A percentile compares a stretch with the other conserved stretches of the same genome.
phyloP scores from a whole-genome alignment of 53 echinoderm and acorn worm species.

The Hippasteria phrygiana region DNA sequence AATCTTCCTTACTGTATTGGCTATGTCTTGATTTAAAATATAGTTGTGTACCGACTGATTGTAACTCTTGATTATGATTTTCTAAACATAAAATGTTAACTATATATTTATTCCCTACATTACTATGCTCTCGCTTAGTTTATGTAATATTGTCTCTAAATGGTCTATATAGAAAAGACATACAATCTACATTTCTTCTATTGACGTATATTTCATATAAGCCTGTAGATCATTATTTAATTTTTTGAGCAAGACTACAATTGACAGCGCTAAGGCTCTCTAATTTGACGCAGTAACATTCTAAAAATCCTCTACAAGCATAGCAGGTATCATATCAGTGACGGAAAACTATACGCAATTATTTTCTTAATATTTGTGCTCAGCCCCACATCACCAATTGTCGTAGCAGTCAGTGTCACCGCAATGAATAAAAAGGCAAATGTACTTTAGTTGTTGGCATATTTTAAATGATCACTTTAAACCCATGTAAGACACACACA shows the following conservation, averaged over 20 bases:
- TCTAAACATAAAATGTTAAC: neutral
- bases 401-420: neutral
- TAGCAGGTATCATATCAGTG: neutral
- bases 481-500: neutral
- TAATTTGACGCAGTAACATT: neutral
- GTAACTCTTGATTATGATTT: neutral
- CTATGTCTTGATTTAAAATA: neutral
- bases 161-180: neutral
- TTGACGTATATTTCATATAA: neutral
- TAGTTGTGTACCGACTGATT: neutral
- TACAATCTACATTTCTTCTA: neutral
- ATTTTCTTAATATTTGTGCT: neutral
- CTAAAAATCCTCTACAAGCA: constrained; percentile 13
- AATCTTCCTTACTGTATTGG: neutral
- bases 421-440: neutral
- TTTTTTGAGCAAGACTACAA: neutral
- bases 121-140: neutral
- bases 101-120: neutral
- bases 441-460: neutral
- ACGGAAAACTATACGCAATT: neutral
- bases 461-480: neutral
- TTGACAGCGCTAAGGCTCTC: neutral
- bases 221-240: neutral
- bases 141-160: neutral
- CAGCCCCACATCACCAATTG: neutral